Base-by-base conservation (phyloP, 2,888 invertebrate species). In the Neoaliturus tenellus region DNA sequence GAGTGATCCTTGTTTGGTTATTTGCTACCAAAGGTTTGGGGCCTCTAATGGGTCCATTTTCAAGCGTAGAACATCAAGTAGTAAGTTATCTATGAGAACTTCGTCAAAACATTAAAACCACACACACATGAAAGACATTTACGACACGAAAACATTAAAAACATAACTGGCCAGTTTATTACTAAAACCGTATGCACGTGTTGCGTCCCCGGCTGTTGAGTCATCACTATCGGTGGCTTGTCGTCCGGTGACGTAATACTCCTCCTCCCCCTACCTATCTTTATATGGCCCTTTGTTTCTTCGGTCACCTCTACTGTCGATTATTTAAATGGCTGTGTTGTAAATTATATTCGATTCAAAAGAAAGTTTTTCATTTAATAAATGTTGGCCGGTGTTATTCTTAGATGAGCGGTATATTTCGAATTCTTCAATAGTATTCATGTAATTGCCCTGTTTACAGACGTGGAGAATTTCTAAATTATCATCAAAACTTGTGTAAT, bases 341-440 rank as follows among this genome's bases (percentile, higher is more conserved):
- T 67, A 67, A 67, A 67, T 67, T 4, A 67, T 31, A 33, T 67
- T 31, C 31, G 67, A 67, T 35, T 67, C 67, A 31, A 67, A 31
- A 4, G 67, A 28, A 5, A 67, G 17, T 31, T 67, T 67, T 1
- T 67, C 67, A 31, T 67, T 67, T 17, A 67, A 23, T 67, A 67
- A 67, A 67, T 31, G 10, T 10, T 6, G 31, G 0, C n/a, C n/a
- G n/a, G 14, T 28, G n/a, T 31, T 67, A 2, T 67, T n/a, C 14
- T 67, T 67, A 14, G 33, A 67, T 28, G 67, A 33, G 2, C 33
- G 12, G 31, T 67, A 67, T n/a, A 67, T 67, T 67, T 67, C 67
- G n/a, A 67, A 67, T 31, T 35, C 67, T 67, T 67, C 67, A 14
- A 67, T 67, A 6, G n/a, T 67, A n/a, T 67, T 67, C 28, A 67